Evolutionary conservation across 1,140 invertebrate genomes (phyloP), one percentile per base, ranked within the genome.

Genomic region (Calliopsis andreniformis): DNA sequence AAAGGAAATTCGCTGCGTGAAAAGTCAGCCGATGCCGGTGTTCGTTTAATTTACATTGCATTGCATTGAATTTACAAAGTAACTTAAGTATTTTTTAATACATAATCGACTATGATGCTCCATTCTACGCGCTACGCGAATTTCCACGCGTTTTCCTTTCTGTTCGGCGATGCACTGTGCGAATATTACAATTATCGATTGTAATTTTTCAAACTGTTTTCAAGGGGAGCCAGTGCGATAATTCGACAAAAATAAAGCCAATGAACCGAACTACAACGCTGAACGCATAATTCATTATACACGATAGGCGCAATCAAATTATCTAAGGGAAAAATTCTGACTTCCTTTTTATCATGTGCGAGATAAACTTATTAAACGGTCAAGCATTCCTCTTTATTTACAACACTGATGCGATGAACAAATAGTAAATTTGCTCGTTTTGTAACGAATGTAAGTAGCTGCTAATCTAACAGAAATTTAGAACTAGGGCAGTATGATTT

Each of bases 111-210:
- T 59, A 20, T 51, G 45, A 68, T 58, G 43, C 43, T 69, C 55
- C 73, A 76, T 76, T 43, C 35, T 76, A 68, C n/a, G 32, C 49
- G 49, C n/a, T 51, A 64, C 0, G 30, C 25, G 4, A 61, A 68
- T n/a, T 47, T 58, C 23, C 25, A 59, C 45, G 45, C 35, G 16
- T 58, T 45, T 45, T 30, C 32, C n/a, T 18, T 23, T 16, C 18
- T 56, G 39, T 42, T 32, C 23, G 16, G 30, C 5, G 18, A 53
- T 30, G 4, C 66, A 42, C 64, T 0, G 45, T 16, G 32, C 25
- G 66, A 76, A 76, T 69, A 51, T 61, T 69, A 59, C 55, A 69
- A 76, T 76, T 76, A 76, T 76, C 45, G 73, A 76, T 76, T 76
- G 55, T 43, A 69, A 76, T 76, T 76, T 76, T 68, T 76, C 56